Evolutionary conservation across 2,888 invertebrate genomes (phyloP).

Genomic region (Drosophila merina): DNA sequence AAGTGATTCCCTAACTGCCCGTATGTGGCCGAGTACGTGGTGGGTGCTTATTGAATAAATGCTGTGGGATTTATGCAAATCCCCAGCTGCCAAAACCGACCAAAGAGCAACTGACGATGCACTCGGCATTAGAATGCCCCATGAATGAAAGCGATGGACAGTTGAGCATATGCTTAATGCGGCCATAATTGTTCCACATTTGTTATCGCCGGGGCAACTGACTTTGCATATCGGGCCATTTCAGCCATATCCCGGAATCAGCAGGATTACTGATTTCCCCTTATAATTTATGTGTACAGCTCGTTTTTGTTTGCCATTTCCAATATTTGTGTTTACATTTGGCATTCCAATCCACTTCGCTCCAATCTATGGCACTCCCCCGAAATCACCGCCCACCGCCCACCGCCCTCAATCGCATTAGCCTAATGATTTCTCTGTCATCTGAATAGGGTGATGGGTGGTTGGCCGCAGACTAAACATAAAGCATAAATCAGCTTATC

Average conservation of each 20-base stretch:
- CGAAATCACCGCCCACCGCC: background rate
- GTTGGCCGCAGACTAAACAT: constrained; percentile 44
- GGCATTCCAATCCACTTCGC: constrained; percentile 30
- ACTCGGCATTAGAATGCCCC: constrained; percentile 24
- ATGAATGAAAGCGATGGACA: constrained; percentile 41
- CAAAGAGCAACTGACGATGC: constrained; percentile 24
- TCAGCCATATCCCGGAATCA: constrained; percentile 34
- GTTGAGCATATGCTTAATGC: constrained; percentile 58
- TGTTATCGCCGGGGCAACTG: constrained; percentile 56
- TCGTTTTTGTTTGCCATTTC: constrained; percentile 40
- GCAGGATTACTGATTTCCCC: constrained; percentile 29
- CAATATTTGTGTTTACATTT: constrained; percentile 57
- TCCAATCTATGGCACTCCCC: background rate
- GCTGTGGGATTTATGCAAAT: constrained; percentile 72
- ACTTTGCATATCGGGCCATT: constrained; percentile 38
- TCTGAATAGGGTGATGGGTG: constrained; percentile 8
- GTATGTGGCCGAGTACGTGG: constrained; percentile 2
- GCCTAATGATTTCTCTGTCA: constrained; percentile 70
- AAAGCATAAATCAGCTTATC: constrained; percentile 66
- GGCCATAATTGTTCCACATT: constrained; percentile 70
- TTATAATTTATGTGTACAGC: constrained; percentile 30
- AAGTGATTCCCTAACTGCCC: constrained; percentile 23
- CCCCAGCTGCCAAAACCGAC: constrained; percentile 25
- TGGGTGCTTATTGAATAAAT: constrained; percentile 70
- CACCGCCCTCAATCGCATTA: constrained; percentile 57